Conservation (phyloP, 2,113 vertebrate genomes). For the Plestiodon gilberti region DNA sequence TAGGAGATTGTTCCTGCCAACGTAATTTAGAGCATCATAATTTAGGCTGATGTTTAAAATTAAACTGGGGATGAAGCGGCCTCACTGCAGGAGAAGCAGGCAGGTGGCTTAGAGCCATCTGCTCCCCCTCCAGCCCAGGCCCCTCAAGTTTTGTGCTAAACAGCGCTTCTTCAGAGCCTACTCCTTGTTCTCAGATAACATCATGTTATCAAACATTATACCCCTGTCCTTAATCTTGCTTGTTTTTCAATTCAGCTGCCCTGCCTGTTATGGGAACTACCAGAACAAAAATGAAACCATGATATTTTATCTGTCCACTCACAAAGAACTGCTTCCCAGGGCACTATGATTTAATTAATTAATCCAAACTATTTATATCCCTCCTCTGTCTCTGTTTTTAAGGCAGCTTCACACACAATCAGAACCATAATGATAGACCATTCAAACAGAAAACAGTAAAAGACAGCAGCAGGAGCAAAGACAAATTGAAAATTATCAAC, state of each 20-base stretch:
- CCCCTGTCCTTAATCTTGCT: not conserved
- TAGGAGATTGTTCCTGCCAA: conserved; percentile 18
- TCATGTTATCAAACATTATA: not conserved
- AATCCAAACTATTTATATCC: too few species aligned
- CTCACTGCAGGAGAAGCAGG: not conserved
- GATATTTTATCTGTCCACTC: not conserved
- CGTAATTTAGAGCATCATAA: conserved; percentile 22
- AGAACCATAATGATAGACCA: too few species aligned
- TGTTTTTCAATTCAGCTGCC: not conserved
- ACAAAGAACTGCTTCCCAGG: not conserved
- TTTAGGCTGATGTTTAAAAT: conserved; percentile 24
- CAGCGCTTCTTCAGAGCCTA: not conserved
- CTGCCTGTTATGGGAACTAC: not conserved
- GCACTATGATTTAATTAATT: not conserved
- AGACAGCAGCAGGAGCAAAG: too few species aligned
- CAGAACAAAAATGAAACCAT: not conserved
- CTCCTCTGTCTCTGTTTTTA: too few species aligned
- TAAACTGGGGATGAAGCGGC: conserved; percentile 3
- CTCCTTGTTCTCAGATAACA: not conserved
- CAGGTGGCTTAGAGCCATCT: conserved; percentile 5
- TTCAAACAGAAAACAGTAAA: too few species aligned
- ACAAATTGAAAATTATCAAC: too few species aligned
- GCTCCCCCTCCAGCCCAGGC: not conserved
- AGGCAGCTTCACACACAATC: too few species aligned
- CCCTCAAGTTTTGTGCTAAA: not conserved